Conservation (phyloP, 2,797 vertebrate species). For the Syncerus caffer region DNA sequence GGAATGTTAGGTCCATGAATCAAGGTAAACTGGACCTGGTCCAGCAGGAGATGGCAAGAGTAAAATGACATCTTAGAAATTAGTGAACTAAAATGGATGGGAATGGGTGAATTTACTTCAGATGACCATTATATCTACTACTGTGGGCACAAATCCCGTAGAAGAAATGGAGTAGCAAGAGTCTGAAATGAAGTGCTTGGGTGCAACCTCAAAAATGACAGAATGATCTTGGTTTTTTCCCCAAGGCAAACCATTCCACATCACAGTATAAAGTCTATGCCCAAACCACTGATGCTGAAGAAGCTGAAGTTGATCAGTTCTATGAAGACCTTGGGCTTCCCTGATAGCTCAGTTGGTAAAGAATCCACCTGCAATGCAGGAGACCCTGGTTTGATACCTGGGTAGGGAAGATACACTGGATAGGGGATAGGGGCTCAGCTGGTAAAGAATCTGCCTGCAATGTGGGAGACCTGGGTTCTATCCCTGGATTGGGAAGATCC, state of each 20-base stretch:
- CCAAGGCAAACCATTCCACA: not conserved
- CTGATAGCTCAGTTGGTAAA: not conserved
- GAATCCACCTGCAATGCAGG: not conserved
- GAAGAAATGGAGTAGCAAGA: not conserved
- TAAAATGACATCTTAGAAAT: not conserved
- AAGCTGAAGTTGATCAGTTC: not conserved
- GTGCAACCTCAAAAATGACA: not conserved
- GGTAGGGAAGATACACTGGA: fast-evolving
- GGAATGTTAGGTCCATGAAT: not conserved
- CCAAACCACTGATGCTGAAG: not conserved
- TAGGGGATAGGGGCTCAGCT: not conserved
- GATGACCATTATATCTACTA: not conserved
- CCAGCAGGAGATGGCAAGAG: not conserved
- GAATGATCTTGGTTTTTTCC: not conserved
- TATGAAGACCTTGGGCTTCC: not conserved
- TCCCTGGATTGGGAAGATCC: not conserved
- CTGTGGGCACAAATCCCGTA: not conserved
- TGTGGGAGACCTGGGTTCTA: not conserved
- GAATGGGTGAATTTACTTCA: not conserved
- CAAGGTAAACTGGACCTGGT: not conserved
- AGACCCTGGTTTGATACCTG: not conserved
- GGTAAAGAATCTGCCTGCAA: not conserved
- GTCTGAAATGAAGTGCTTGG: not conserved
- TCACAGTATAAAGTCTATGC: not conserved
- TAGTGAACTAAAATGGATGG: not conserved